Evolutionary conservation across 2,888 invertebrate genomes (phyloP).

Genomic region (Vannuccia rotundouncinata): DNA sequence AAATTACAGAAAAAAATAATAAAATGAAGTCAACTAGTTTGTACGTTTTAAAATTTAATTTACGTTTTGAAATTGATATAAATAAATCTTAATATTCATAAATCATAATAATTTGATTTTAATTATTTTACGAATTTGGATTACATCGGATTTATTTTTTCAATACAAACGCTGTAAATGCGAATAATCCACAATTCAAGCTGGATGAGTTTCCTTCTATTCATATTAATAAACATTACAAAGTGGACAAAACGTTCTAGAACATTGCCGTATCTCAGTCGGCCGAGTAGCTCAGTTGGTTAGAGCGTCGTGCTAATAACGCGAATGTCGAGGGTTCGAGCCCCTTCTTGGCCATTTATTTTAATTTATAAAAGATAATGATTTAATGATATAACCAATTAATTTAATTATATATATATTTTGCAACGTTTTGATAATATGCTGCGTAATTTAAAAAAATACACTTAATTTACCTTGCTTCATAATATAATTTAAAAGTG

Average conservation of each 20-base stretch:
- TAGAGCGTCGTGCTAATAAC: neutral
- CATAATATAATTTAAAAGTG: neutral
- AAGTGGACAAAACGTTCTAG: no score
- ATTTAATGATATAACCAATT: no score
- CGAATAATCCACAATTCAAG: no score
- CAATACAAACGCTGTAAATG: neutral
- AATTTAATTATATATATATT: no score
- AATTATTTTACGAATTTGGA: neutral
- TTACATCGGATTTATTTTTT: neutral
- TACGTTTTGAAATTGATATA: no score
- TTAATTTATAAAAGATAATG: neutral
- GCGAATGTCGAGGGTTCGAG: neutral
- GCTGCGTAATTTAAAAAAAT: neutral
- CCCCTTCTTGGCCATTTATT: neutral
- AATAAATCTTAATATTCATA: no score
- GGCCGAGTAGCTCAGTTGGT: neutral
- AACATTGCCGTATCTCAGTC: neutral
- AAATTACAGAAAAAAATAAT: no score
- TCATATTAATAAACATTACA: neutral
- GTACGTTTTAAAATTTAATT: no score
- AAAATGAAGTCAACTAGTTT: no score
- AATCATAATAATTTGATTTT: neutral
- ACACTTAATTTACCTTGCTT: neutral
- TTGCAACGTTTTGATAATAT: neutral
- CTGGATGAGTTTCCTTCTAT: neutral